Evolutionary conservation across 2,797 vertebrate genomes (phyloP).

Genomic region (Alcedo atthis): DNA sequence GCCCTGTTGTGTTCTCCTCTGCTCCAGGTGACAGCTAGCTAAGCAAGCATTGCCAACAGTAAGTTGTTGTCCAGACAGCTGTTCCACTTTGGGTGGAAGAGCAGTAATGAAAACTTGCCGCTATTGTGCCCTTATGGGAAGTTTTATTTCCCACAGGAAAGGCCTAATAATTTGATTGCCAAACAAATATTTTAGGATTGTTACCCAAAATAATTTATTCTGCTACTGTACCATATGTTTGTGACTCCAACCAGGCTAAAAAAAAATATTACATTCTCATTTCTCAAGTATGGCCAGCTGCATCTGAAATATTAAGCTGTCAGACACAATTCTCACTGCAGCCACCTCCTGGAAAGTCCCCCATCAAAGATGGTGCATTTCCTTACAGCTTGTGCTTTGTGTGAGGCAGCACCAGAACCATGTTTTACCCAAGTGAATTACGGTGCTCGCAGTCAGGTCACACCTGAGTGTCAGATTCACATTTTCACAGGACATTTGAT

Average conservation of each 20-base stretch:
- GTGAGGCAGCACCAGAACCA: neutral
- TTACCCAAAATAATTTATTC: conserved; percentile 46
- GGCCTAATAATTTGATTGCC: neutral
- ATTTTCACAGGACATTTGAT: neutral
- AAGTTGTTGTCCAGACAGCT: neutral
- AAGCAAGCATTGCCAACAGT: neutral
- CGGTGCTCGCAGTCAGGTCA: neutral
- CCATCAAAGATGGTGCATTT: neutral
- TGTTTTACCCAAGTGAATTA: neutral
- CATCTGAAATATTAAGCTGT: conserved; percentile 51
- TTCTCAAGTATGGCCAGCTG: conserved; percentile 8
- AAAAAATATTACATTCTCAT: neutral
- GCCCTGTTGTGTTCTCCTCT: neutral
- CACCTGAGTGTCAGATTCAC: neutral
- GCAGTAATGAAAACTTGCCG: neutral
- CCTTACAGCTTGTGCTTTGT: neutral
- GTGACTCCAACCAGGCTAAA: neutral
- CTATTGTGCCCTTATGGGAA: neutral
- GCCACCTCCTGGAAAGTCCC: neutral
- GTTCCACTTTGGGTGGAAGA: neutral
- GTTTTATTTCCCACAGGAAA: conserved; percentile 2
- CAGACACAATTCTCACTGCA: conserved; percentile 19
- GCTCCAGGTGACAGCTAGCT: neutral
- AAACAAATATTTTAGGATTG: conserved; percentile 31
- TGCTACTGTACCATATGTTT: conserved; percentile 17